These are phyloP conservation scores for Erethizon dorsatum DNA, from an alignment of 2,797 vertebrate genomes.

Conservation along the genomic window DNA sequence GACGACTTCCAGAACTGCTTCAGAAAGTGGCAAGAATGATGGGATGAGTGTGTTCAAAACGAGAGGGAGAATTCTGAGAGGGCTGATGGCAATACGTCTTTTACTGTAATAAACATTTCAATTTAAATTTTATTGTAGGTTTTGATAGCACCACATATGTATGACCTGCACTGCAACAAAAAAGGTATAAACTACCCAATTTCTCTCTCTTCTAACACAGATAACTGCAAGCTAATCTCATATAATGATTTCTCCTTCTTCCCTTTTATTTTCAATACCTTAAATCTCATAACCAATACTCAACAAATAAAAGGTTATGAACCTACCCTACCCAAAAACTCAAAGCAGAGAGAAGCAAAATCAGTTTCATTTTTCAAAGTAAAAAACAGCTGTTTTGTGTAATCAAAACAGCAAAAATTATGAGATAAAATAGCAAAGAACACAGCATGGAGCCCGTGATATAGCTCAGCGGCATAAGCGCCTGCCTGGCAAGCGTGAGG, in stretches of 20 bases:
- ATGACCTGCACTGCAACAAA: slow-evolving; percentile 2
- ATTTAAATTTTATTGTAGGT: background rate
- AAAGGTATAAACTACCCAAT: slow-evolving; percentile 20
- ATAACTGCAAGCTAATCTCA: background rate
- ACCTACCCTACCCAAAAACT: slow-evolving; percentile 31
- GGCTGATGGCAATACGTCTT: background rate
- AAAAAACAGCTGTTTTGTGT: slow-evolving; percentile 41
- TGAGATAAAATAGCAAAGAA: slow-evolving; percentile 50
- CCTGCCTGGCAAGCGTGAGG: no score
- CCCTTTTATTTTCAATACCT: no score
- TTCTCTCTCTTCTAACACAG: background rate
- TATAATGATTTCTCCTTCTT: background rate
- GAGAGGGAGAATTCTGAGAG: background rate
- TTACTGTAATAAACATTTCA: background rate
- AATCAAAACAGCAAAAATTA: slow-evolving; percentile 60
- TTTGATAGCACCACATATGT: background rate
- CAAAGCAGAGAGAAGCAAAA: background rate
- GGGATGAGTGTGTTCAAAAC: background rate
- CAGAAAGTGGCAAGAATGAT: background rate
- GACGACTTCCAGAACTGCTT: background rate
- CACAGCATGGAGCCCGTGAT: background rate
- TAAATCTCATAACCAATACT: background rate
- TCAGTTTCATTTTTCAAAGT: slow-evolving; percentile 37
- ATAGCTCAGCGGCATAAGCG: no score
- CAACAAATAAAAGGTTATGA: slow-evolving; percentile 39